A percentile compares a stretch with the other conserved stretches of the same genome.
phyloP scores from a whole-genome alignment of 1,140 invertebrate species.

The Hetaerina americana region DNA sequence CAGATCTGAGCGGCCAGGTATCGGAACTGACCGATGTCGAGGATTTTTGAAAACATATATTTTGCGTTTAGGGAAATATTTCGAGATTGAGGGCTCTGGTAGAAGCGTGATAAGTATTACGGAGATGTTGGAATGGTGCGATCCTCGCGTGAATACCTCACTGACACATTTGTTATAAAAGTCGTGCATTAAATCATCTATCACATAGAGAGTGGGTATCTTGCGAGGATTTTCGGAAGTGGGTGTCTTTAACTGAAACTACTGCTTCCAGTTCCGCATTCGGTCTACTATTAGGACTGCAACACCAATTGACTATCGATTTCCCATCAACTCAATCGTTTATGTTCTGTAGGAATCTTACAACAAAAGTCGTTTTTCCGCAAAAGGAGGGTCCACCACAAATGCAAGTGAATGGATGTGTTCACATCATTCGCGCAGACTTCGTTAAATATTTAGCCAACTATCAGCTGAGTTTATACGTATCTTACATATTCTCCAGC shows the following conservation, averaged over 20 bases:
- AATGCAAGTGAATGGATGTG: neutral
- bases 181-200: neutral
- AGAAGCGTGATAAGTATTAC: neutral
- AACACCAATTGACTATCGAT: neutral
- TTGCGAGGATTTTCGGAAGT: neutral
- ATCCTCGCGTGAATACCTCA: neutral
- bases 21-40: neutral
- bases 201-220: neutral
- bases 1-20: neutral
- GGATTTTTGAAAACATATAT: neutral
- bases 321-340: neutral
- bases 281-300: neutral
- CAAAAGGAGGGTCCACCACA: neutral
- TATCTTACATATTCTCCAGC: neutral
- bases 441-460: too few species aligned
- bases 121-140: neutral
- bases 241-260: neutral
- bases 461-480: too few species aligned
- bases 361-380: neutral
- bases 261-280: neutral
- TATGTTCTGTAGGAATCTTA: neutral
- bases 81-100: neutral
- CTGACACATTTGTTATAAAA: neutral
- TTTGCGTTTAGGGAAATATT: neutral
- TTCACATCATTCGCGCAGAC: too few species aligned